A percentile compares a stretch with the other conserved stretches of the same genome.
Conservation (phyloP, 2,797 vertebrate genomes). For the Sebastiscus tertius region DNA sequence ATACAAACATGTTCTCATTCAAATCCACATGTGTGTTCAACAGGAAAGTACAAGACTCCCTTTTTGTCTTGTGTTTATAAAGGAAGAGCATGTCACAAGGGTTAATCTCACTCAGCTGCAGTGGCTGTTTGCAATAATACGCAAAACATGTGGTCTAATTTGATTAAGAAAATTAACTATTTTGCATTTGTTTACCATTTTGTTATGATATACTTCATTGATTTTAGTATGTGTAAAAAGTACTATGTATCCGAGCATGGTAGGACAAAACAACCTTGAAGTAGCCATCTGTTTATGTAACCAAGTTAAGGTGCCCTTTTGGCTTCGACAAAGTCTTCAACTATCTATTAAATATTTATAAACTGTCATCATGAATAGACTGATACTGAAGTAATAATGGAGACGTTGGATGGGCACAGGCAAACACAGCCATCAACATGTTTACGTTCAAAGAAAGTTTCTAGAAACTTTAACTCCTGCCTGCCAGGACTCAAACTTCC, state of each 20-base stretch:
- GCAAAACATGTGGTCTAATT: neutral
- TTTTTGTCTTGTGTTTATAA: neutral
- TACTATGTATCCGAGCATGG: neutral
- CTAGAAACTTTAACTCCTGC: neutral
- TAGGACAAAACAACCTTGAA: too few species aligned
- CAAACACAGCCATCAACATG: slow-evolving; percentile 21
- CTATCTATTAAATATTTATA: slow-evolving; percentile 13
- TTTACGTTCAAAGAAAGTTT: slow-evolving; percentile 43
- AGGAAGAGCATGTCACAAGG: neutral
- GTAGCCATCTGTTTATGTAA: neutral
- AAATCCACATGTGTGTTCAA: neutral
- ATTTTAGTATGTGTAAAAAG: neutral
- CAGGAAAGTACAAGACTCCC: neutral
- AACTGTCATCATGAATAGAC: neutral
- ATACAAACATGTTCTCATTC: slow-evolving; percentile 13
- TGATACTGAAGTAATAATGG: neutral
- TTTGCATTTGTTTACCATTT: slow-evolving; percentile 6
- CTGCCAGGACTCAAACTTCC: slow-evolving; percentile 29
- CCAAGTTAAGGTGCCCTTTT: neutral
- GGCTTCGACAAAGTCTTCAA: neutral
- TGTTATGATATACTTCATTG: neutral
- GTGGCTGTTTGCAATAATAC: neutral
- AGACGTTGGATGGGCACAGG: slow-evolving; percentile 10
- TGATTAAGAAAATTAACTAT: neutral
- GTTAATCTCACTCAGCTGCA: neutral